These are phyloP conservation scores for Sipha flava DNA, from an alignment of 1,140 invertebrate species.

Conservation along the genomic window DNA sequence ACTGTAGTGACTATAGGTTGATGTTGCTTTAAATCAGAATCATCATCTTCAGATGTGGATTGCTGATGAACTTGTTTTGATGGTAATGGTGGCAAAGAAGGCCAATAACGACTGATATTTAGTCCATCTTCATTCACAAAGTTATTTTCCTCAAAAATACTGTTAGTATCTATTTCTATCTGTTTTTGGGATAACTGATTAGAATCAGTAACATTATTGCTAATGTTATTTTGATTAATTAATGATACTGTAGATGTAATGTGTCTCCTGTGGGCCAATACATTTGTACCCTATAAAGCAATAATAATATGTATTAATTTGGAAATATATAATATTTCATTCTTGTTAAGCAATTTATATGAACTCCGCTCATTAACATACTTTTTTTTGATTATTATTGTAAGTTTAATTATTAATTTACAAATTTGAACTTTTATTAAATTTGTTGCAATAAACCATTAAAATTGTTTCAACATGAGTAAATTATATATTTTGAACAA, in stretches of 20 bases:
- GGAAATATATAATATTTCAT: too few species aligned
- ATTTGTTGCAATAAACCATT: too few species aligned
- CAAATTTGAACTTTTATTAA: too few species aligned
- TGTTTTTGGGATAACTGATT: not conserved
- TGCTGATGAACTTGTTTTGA: not conserved
- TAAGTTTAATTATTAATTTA: too few species aligned
- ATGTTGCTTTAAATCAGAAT: not conserved
- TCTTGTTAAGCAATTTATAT: too few species aligned
- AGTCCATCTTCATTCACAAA: not conserved
- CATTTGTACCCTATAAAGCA: not conserved
- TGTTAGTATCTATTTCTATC: not conserved
- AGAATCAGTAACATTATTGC: not conserved
- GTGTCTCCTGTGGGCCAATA: not conserved
- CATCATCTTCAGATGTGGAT: not conserved
- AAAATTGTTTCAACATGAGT: too few species aligned
- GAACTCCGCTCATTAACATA: too few species aligned
- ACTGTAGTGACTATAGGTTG: not conserved
- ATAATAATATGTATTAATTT: too few species aligned
- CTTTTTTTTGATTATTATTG: too few species aligned
- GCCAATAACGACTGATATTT: slow-evolving; percentile 2
- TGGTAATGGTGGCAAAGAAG: not conserved
- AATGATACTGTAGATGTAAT: not conserved
- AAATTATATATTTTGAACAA: too few species aligned
- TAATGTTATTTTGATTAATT: not conserved
- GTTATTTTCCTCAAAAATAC: not conserved